Evolutionary conservation across 2,113 vertebrate species (phyloP), one percentile per base, ranked within the genome.

Genomic region (Nibea coibor): DNA sequence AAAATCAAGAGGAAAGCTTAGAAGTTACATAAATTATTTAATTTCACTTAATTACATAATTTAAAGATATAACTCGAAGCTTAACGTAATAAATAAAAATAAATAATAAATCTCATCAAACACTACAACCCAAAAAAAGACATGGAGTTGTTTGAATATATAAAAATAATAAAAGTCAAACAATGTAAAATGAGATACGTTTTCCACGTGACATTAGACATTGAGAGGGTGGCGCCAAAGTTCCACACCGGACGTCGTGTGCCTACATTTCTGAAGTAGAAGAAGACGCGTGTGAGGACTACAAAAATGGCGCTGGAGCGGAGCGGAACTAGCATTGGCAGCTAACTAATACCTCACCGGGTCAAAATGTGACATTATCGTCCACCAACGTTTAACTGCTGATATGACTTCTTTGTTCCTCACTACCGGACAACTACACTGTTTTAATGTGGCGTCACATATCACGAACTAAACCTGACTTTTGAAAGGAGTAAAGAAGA

Each of bases 261-360:
- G 4, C 22, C 17, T 15, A 4, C 10, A 58, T 73, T 65, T 0
- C 0, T 3, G 0, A 0, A 22, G 43, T 22, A 85, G 88, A 91
- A 88, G 85, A 88, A 89, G 81, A 88, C 10, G 11, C 0, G 0
- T 1, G 39, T 22, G 0, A 48, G 19, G 42, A 42, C 65, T 83
- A 72, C 50, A 81, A 72, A 72, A 0, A 79, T 67, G 72, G 66
- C 4, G 59, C 16, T 0, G 17, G 8, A 43, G 2, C 17, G 5
- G 48, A 39, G 35, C 8, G 2, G 8, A 51, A 35, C 20, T 69
- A 82, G 56, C 43, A 28, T n/a, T 57, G 72, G 28, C 16, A 10
- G 71, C 63, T 72, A 74, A 69, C n/a, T 80, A 68, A 71, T 17
- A 10, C 10, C n/a, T 62, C 1, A 56, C 14, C 0, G 26, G 35